Evolutionary conservation across 2,888 invertebrate species (phyloP).

Genomic region (Taphrorychus bicolor): DNA sequence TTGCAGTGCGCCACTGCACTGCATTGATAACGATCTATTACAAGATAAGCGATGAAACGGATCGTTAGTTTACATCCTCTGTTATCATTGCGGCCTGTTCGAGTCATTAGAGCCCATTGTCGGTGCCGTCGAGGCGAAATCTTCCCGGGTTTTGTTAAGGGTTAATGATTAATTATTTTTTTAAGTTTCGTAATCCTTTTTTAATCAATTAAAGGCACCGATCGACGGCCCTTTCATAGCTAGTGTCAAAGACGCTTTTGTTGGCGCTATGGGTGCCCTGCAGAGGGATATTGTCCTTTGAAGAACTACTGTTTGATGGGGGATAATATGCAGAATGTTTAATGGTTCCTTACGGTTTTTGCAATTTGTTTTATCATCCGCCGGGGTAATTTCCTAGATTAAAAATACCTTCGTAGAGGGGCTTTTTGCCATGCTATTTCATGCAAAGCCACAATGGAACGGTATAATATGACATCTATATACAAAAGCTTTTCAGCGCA

Average conservation of each 20-base stretch:
- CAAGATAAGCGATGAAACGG: constrained; percentile 54
- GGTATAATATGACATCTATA: constrained; percentile 33
- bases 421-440: too few relatives aligned
- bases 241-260: constrained; percentile 5
- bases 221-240: neutral
- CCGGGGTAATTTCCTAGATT: neutral
- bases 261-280: neutral
- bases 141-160: constrained; percentile 53
- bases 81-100: constrained; percentile 56
- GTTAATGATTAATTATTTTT: constrained; percentile 59
- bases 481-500: constrained; percentile 35
- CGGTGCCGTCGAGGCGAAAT: constrained; percentile 50
- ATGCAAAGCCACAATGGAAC: constrained; percentile 23
- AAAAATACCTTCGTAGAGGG: too few relatives aligned
- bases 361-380: too few relatives aligned
- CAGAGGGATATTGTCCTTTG: constrained; percentile 2
- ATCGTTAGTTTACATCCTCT: constrained; percentile 59
- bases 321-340: too few relatives aligned
- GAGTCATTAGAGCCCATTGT: constrained; percentile 58
- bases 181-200: constrained; percentile 55
- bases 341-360: too few relatives aligned
- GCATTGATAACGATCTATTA: constrained; percentile 1
- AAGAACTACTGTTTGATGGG: neutral
- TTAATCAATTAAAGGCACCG: constrained; percentile 56
- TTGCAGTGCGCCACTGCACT: neutral